phyloP scores from a whole-genome alignment of 2,797 vertebrate genomes.

The Notoglanidium macrostoma region DNA sequence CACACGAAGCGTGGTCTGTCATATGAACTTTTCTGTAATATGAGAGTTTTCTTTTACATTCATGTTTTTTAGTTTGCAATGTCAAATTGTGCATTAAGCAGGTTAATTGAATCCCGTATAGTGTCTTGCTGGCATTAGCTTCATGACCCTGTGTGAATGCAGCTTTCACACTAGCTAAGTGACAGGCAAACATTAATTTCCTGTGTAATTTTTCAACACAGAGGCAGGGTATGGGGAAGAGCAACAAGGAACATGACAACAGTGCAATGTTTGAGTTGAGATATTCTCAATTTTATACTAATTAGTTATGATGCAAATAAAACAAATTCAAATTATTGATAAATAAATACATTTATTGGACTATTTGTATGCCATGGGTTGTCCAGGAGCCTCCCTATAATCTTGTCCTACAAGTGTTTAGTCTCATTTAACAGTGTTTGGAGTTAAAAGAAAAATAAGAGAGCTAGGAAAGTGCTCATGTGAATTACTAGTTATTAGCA shows the following conservation, averaged over 20 bases:
- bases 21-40: too few relatives aligned
- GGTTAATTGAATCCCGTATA: too few relatives aligned
- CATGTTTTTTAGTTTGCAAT: too few relatives aligned
- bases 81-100: too few relatives aligned
- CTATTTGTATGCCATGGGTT: not conserved
- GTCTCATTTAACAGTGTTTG: not conserved
- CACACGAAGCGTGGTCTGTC: too few relatives aligned
- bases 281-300: not conserved
- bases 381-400: not conserved
- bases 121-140: not conserved
- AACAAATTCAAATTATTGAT: not conserved
- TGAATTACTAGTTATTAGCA: not conserved
- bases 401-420: not conserved
- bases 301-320: not conserved
- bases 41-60: too few relatives aligned
- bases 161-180: not conserved
- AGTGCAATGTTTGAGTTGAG: not conserved
- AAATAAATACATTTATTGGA: not conserved
- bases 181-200: not conserved
- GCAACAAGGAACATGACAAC: not conserved
- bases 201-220: constrained; percentile 3
- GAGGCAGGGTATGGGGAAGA: not conserved
- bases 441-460: not conserved
- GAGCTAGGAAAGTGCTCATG: not conserved
- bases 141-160: constrained; percentile 12